A percentile compares a stretch with the other conserved stretches of the same genome.
phyloP scores from a whole-genome alignment of 2,797 vertebrate species.

The Vespertilio murinus region DNA sequence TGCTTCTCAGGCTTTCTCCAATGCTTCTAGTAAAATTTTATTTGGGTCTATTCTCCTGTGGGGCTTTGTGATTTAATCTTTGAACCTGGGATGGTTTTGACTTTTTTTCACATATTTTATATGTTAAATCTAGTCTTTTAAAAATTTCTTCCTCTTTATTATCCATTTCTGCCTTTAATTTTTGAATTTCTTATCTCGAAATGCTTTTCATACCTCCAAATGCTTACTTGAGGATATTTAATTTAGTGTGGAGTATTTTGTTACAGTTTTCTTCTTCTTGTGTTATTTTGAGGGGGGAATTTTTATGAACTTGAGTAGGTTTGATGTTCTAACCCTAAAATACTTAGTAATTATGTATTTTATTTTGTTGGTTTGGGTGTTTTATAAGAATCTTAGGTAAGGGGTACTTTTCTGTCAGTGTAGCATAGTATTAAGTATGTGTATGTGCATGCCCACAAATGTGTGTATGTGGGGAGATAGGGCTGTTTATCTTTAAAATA shows the following conservation, averaged over 20 bases:
- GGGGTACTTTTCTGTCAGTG: background rate
- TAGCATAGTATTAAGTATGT: background rate
- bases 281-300: background rate
- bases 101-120: background rate
- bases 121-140: background rate
- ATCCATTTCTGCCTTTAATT: background rate
- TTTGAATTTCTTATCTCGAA: background rate
- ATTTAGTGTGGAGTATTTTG: background rate
- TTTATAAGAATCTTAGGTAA: background rate
- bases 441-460: background rate
- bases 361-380: background rate
- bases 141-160: background rate
- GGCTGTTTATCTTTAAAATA: background rate
- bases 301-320: background rate
- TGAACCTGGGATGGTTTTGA: background rate
- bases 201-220: background rate
- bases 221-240: background rate
- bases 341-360: background rate
- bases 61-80: background rate
- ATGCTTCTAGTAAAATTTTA: background rate
- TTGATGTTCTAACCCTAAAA: slow-evolving; percentile 7
- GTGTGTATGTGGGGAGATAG: background rate
- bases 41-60: background rate
- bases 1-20: background rate
- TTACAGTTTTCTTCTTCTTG: background rate